phyloP scores from a whole-genome alignment of 2,888 invertebrate genomes.

The Chloroclystis v-ata region DNA sequence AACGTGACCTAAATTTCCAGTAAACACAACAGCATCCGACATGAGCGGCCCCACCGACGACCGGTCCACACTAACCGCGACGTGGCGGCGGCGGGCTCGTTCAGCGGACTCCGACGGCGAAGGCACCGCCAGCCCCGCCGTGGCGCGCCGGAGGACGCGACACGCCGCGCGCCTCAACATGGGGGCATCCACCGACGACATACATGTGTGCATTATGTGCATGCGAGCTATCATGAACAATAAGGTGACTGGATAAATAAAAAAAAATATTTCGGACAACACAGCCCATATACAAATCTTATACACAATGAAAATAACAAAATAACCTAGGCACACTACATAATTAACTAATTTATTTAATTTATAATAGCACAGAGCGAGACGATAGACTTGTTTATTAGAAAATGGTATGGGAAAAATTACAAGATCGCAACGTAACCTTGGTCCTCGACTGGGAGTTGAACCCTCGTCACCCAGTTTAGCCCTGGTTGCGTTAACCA shows the following conservation, averaged over 20 bases:
- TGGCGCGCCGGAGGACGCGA: conserved; percentile 82
- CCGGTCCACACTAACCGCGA: conserved; percentile 54
- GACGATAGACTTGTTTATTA: too few relatives aligned
- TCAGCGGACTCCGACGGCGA: conserved; percentile 55
- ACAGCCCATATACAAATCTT: too few relatives aligned
- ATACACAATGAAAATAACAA: too few relatives aligned
- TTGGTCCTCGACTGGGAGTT: too few relatives aligned
- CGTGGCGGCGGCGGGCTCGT: conserved; percentile 60
- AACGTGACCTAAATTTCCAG: conserved; percentile 26
- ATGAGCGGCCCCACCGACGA: conserved; percentile 60
- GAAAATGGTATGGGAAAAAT: too few relatives aligned
- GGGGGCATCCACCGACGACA: conserved; percentile 98
- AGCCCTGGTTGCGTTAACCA: too few relatives aligned
- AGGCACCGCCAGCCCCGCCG: conserved; percentile 56
- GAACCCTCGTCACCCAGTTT: too few relatives aligned
- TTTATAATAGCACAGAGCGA: too few relatives aligned
- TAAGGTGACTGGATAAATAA: conserved; percentile 81
- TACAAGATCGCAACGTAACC: too few relatives aligned
- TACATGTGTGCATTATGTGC: conserved; percentile 99
- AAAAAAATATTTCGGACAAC: too few relatives aligned
- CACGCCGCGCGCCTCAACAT: conserved; percentile 94
- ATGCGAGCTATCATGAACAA: conserved; percentile 99
- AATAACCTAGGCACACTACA: too few relatives aligned
- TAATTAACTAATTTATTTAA: too few relatives aligned
- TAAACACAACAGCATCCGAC: conserved; percentile 67